A percentile compares a stretch with the other conserved stretches of the same genome.
phyloP scores from a whole-genome alignment of 2,797 vertebrate genomes.

The Rhynchotus rufescens region DNA sequence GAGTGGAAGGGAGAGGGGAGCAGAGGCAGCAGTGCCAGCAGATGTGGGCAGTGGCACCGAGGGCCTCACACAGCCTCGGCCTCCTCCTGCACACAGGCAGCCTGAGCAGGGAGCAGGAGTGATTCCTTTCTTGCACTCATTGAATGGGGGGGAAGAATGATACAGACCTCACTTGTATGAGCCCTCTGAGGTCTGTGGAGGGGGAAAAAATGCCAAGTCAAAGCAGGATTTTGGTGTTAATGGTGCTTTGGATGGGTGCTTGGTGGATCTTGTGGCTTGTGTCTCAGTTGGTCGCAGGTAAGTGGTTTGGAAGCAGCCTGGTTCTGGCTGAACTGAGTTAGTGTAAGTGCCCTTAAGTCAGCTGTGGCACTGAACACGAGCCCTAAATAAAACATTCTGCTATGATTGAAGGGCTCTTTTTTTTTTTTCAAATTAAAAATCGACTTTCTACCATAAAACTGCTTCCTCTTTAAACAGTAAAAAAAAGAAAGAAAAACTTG shows the following conservation, averaged over 20 bases:
- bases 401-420: neutral
- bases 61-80: neutral
- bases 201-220: neutral
- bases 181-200: neutral
- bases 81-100: neutral
- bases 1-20: neutral
- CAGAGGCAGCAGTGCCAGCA: neutral
- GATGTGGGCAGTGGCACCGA: neutral
- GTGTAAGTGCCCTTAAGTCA: neutral
- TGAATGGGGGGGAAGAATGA: too few relatives aligned
- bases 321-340: neutral
- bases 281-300: neutral
- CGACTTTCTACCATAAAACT: neutral
- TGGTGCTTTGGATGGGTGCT: neutral
- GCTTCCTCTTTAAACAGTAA: neutral
- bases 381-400: fast-evolving
- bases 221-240: neutral
- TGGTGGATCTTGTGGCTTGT: neutral
- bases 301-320: neutral
- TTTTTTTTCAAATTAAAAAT: slow-evolving; percentile 1
- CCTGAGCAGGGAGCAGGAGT: neutral
- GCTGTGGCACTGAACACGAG: neutral
- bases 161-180: neutral
- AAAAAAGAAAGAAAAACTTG: neutral
- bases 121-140: neutral